Percentiles rank a stretch among this genome's conserved stretches.
phyloP scores from a whole-genome alignment of 2,888 invertebrate species.

The Hedychridium roseum region DNA sequence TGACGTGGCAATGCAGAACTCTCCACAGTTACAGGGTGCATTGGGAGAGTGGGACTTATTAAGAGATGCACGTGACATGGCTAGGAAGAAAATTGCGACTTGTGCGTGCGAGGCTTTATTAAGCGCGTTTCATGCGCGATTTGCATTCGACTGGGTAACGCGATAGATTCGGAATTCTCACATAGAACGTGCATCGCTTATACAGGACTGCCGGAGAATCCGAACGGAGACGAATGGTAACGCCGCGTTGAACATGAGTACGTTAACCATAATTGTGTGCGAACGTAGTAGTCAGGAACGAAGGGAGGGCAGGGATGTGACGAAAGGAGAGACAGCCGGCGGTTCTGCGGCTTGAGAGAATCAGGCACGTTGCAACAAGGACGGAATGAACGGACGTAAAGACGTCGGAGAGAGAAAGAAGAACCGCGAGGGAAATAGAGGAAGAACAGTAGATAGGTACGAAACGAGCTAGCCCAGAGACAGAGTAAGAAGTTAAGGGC shows the following conservation, averaged over 20 bases:
- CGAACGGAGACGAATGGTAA: constrained; percentile 36
- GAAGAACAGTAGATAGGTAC: no score
- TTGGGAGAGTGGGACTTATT: constrained; percentile 31
- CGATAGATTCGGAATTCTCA: constrained; percentile 48
- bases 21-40: constrained; percentile 13
- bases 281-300: not conserved
- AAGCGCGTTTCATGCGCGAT: constrained; percentile 47
- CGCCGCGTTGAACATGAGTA: constrained; percentile 24
- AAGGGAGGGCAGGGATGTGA: not conserved
- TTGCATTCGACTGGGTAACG: constrained; percentile 48
- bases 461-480: no score
- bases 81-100: constrained; percentile 45
- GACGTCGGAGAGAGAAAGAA: no score
- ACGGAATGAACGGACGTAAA: no score
- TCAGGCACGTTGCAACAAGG: no score
- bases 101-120: constrained; percentile 44
- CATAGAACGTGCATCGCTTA: constrained; percentile 42
- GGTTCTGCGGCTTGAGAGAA: no score
- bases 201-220: constrained; percentile 31
- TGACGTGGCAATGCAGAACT: no score
- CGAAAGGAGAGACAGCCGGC: constrained; percentile 12
- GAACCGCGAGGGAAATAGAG: no score
- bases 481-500: no score
- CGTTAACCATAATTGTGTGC: constrained; percentile 32
- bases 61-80: constrained; percentile 27